Conservation (phyloP, 92 coral and sea anemone genomes). For the Zoanthus gigantus region DNA sequence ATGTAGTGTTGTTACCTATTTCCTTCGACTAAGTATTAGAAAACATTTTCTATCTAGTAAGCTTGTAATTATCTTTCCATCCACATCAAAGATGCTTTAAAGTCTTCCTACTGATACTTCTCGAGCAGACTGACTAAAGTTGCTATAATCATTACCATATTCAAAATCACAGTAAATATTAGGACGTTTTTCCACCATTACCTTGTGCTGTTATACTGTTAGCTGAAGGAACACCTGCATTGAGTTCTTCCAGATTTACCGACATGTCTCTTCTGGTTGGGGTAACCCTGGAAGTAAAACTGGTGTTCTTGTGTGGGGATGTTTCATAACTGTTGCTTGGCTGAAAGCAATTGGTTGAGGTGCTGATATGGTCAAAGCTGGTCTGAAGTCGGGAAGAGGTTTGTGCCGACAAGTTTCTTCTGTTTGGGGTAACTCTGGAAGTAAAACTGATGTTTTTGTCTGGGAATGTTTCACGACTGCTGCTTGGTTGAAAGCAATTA, state of each 20-base stretch:
- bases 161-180: too few species aligned
- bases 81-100: too few species aligned
- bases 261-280: conserved; percentile 21
- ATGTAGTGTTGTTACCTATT: too few species aligned
- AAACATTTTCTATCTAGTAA: too few species aligned
- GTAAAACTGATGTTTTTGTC: conserved; percentile 30
- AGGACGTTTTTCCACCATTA: not conserved
- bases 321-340: conserved; percentile 28
- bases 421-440: conserved; percentile 24
- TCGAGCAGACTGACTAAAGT: too few species aligned
- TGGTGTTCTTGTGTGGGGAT: conserved; percentile 25
- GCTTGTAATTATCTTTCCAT: too few species aligned
- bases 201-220: not conserved
- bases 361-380: conserved; percentile 26
- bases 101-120: too few species aligned
- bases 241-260: not conserved
- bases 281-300: conserved; percentile 22
- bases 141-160: too few species aligned
- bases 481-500: conserved; percentile 25
- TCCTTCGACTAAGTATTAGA: too few species aligned
- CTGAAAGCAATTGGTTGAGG: conserved; percentile 22
- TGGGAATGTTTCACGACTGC: conserved; percentile 13
- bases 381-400: conserved; percentile 21
- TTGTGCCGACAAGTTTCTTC: not conserved
- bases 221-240: not conserved